A percentile compares a stretch with the other conserved stretches of the same genome.
Conservation (phyloP, 2,888 invertebrate genomes). For the Ischnura elegans region DNA sequence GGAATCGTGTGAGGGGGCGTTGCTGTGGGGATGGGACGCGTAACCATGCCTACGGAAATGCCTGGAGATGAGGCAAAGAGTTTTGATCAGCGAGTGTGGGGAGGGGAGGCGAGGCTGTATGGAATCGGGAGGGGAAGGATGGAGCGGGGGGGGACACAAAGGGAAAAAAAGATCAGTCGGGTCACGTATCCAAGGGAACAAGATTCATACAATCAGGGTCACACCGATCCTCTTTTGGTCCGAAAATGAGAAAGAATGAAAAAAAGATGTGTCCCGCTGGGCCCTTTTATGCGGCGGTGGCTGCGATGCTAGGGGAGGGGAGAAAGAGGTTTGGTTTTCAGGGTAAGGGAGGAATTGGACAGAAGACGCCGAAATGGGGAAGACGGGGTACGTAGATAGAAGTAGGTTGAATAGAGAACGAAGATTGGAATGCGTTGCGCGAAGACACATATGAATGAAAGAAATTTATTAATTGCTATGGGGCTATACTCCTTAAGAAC, state of each 20-base stretch:
- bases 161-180: conserved; percentile 45
- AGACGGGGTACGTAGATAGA: not conserved
- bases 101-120: not conserved
- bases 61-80: too few relatives aligned
- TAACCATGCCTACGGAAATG: not conserved
- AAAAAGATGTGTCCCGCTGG: conserved; percentile 45
- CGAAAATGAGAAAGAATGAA: conserved; percentile 60
- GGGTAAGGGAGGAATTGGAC: not conserved
- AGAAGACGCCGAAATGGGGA: not conserved
- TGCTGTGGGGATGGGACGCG: not conserved
- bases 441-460: not conserved
- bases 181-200: conserved; percentile 63
- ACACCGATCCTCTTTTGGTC: conserved; percentile 39
- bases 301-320: not conserved
- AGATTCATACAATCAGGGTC: conserved; percentile 67
- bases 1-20: not conserved
- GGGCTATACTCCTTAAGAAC: too few relatives aligned
- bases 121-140: not conserved
- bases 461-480: too few relatives aligned
- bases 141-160: conserved; percentile 12
- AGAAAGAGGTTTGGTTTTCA: not conserved
- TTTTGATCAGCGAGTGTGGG: not conserved
- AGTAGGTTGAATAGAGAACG: not conserved
- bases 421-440: not conserved
- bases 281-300: not conserved